Evolutionary conservation across 2,797 vertebrate genomes (phyloP), one percentile per base, ranked within the genome.

Genomic region (Meriones psammophilus): DNA sequence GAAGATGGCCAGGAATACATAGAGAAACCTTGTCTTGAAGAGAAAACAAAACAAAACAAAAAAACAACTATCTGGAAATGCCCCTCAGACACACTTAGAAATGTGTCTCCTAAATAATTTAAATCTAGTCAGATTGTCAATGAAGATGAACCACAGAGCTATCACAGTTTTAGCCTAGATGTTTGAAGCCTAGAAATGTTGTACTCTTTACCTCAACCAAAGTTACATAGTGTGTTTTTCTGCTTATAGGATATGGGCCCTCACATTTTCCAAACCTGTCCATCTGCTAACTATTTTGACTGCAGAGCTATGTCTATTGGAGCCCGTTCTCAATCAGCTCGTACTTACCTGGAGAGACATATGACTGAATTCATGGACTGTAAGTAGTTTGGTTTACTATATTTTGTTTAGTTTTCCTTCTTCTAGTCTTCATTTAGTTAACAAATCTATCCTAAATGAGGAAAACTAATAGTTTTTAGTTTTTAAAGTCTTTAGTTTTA

Each of bases 281-380:
- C 99, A 0, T 99, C 99, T 74, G 99, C 99, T 36, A 99, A 99
- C 98, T 99, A 99, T 97, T 99, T 99, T 97, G 99, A 99, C 98
- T 99, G 99, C 96, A 99, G 99, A 98, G 99, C 99, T 92, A 99
- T 99, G 99, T 99, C 99, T 88, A 99, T 99, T 74, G 99, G 99
- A 69, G 99, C 99, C 0, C 99, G 99, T 78, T 99, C 99, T 8
- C 99, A 99, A 89, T 99, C 99, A 5, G 99, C 99, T 3, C 99
- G 99, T 92, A 99, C 99, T 64, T 99, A 99, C 97, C 99, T 99
- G 98, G 99, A 99, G 98, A 99, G 99, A 93, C 98, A 98, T 98
- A 99, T 99, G 99, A 98, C 99, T 17, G 98, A 99, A 89, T 99
- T 99, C 97, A 88, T 98, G 18, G 99, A 99, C 76, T 99, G 99